Conservation (phyloP, 2,113 vertebrate genomes). For the Dipodomys ordii region DNA sequence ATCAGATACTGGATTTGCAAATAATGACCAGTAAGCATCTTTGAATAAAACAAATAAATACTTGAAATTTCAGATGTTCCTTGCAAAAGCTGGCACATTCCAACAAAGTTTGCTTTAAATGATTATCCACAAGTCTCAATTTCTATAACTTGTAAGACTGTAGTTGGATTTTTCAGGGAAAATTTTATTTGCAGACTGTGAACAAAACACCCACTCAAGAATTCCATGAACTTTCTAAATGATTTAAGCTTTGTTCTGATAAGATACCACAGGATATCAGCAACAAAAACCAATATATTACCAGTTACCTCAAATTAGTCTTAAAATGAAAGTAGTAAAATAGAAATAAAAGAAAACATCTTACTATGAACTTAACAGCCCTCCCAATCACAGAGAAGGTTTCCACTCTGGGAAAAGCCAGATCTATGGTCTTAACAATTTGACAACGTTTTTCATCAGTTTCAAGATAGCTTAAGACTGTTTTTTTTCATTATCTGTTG, state of each 20-base stretch:
- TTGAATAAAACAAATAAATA: background rate
- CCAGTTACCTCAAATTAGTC: background rate
- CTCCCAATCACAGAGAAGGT: background rate
- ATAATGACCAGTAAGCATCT: background rate
- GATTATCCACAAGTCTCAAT: background rate
- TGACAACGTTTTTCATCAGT: background rate
- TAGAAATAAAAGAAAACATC: background rate
- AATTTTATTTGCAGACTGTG: background rate
- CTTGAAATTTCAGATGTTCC: background rate
- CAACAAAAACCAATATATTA: background rate
- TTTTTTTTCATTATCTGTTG: background rate
- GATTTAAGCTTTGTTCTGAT: slow-evolving; percentile 7
- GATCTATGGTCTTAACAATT: background rate
- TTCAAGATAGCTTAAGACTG: background rate
- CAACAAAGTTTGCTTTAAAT: slow-evolving; percentile 27
- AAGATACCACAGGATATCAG: background rate
- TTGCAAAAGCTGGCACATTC: slow-evolving; percentile 30
- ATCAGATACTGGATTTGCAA: background rate
- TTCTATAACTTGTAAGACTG: background rate
- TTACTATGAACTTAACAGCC: background rate
- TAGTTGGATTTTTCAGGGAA: background rate
- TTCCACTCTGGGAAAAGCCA: background rate
- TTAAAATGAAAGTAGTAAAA: slow-evolving; percentile 35
- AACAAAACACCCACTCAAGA: background rate
- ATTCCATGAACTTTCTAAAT: background rate